Base-by-base conservation (phyloP, 2,888 invertebrate genomes). In the Sesamia inferens region DNA sequence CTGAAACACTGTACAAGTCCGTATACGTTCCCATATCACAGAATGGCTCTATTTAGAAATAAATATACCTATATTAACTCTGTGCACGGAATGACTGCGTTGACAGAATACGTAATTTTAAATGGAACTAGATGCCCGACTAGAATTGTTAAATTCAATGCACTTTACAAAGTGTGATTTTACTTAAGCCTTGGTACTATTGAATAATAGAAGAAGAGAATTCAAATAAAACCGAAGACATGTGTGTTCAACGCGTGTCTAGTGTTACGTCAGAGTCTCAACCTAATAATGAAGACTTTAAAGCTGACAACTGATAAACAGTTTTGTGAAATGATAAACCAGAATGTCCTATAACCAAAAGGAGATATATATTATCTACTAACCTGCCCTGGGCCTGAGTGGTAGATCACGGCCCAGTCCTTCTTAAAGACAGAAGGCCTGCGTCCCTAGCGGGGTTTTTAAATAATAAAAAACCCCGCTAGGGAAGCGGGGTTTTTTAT, bases 11-110 rank as follows among this genome's bases (percentile, higher is more conserved):
- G 88, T 88, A 89, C 88, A 88, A 88, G 77, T 83, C 81, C 68
- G 84, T 89, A 89, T 88, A 88, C 88, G 89, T 81, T 74, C 76
- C 88, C 88, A 89, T 89, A 89, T 89, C 89, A 88, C 78, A 69
- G 74, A 72, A 79, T 82, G 84, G 68, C 73, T 82, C 73, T 80
- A 76, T 76, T 47, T 78, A 79, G 58, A 71, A 55, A 67, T 72
- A 68, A 68, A 71, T 65, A 57, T 74, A 69, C 31, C 31, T 31
- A 66, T 44, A 31, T 61, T 44, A 47, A 68, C 76, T 78, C 64
- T 81, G 76, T 79, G 54, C 83, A 75, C 75, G 75, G 68, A 79
- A 74, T 70, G 74, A 75, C 75, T 77, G 78, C 69, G 69, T 71
- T 69, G 68, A 59, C 68, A 72, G 69, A 69, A 78, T 67, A 55